Evolutionary conservation across 2,113 vertebrate genomes (phyloP).

Genomic region (Parus major): DNA sequence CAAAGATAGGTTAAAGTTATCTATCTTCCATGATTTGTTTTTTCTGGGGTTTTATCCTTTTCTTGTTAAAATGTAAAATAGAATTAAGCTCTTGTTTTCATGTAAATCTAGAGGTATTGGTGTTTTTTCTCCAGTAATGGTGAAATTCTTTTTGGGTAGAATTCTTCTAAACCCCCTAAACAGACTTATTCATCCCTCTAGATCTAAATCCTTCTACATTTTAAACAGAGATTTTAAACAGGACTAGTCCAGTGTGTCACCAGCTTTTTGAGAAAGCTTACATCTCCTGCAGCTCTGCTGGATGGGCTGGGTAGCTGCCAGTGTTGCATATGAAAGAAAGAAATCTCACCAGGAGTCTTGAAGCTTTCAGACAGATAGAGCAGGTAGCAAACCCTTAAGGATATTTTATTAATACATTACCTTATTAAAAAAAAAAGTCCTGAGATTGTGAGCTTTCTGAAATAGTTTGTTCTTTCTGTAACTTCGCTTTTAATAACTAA

Average conservation of each 20-base stretch:
- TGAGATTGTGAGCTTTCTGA: conserved; percentile 51
- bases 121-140: not conserved
- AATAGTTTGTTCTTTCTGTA: conserved; percentile 42
- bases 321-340: not conserved
- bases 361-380: not conserved
- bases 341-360: not conserved
- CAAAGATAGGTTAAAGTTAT: not conserved
- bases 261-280: not conserved
- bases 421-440: not conserved
- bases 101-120: not conserved
- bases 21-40: not conserved
- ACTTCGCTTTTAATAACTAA: conserved; percentile 58
- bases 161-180: not conserved
- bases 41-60: not conserved
- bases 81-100: not conserved
- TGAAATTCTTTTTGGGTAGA: not conserved
- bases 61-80: not conserved
- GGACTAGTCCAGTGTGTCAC: not conserved
- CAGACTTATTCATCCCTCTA: not conserved
- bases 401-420: conserved; percentile 55
- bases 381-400: not conserved
- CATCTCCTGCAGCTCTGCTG: not conserved
- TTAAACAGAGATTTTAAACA: not conserved
- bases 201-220: not conserved
- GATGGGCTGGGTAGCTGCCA: not conserved